Base-by-base conservation (phyloP, 2,113 vertebrate species). In the Osmerus mordax region DNA sequence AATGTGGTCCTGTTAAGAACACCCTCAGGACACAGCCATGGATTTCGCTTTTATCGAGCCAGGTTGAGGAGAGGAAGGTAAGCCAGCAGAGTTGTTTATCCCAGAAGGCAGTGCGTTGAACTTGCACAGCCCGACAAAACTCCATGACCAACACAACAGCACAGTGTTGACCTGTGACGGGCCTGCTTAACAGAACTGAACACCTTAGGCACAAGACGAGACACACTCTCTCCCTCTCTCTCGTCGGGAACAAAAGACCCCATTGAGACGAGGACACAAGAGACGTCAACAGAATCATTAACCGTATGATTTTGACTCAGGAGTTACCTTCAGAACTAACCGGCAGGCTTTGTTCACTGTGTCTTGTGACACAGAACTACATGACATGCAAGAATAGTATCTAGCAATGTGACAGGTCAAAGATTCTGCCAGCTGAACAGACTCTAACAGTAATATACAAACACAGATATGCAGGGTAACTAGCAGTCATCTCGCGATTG, bases 181-280 rank as follows among this genome's bases (percentile, higher is more conserved):
- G 61, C 72, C 71, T 25, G 65, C 70, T 79, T 70, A 67, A 18
- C 60, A 64, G 52, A n/a, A 9, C 52, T 41, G 12, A 79, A 79
- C 85, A 88, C 89, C 84, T 87, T 65, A 77, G 82, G 86, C 83
- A 71, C 19, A 58, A 71, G 81, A 75, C 78, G 78, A 84, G 78
- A 78, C 59, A 9, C 25, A 13, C 5, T 56, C 54, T n/a, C 67
- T 56, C 54, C 9, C 41, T 12, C 28, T 71, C 83, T 88, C 74
- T 78, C 61, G 67, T 21, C 70, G 53, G 54, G 75, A 87, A 90
- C 87, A 90, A 89, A 36, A 54, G 70, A 52, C 23, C 72, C 80
- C 72, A 83, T 90, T 90, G 74, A 81, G 70, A 83, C 15, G 6
- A 23, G 19, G 75, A 71, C 66, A 73, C 64, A 2, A 5, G 29